Base-by-base conservation (phyloP, 2,888 invertebrate genomes). In the Rhagonycha lutea region DNA sequence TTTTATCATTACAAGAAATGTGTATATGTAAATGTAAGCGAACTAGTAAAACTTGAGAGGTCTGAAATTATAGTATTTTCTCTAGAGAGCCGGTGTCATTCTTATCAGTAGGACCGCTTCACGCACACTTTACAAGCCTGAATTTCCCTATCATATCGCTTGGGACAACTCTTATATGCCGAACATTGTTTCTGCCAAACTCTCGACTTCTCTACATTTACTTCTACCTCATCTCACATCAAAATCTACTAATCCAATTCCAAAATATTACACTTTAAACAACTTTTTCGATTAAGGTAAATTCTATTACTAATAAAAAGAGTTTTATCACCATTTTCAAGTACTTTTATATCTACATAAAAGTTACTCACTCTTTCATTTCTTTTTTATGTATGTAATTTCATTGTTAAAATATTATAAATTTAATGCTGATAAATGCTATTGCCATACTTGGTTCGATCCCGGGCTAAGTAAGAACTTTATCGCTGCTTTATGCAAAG, bases 61-160 rank as follows among this genome's bases (percentile, higher is more conserved):
- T 83, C 81, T 80, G 83, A 83, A 83, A 81, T 79, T 82, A 75
- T 78, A 80, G 79, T 74, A 82, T 81, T 83, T 83, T 80, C 82
- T 82, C 82, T 72, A 72, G 81, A 82, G 82, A 81, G 75, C 78
- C 80, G 82, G 80, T 80, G 82, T 80, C 83, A 81, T 80, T 79
- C 81, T 84, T 84, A 84, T 84, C 84, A 81, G 83, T 75, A 79
- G 73, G 79, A 78, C 82, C 82, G 81, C 82, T 81, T 81, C 83
- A 83, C 83, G 83, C 83, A 83, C 83, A 79, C 79, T 81, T 81
- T 80, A 82, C 82, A 83, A 83, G 80, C 81, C 82, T 81, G 79
- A 81, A 83, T 82, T 83, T 82, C 81, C 83, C 82, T 83, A 83
- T 83, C 83, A 81, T 81, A 80, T 80, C 83, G 74, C 82, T 76